These are phyloP conservation scores for Selene dorsalis DNA, from an alignment of 2,797 vertebrate species.

Conservation along the genomic window DNA sequence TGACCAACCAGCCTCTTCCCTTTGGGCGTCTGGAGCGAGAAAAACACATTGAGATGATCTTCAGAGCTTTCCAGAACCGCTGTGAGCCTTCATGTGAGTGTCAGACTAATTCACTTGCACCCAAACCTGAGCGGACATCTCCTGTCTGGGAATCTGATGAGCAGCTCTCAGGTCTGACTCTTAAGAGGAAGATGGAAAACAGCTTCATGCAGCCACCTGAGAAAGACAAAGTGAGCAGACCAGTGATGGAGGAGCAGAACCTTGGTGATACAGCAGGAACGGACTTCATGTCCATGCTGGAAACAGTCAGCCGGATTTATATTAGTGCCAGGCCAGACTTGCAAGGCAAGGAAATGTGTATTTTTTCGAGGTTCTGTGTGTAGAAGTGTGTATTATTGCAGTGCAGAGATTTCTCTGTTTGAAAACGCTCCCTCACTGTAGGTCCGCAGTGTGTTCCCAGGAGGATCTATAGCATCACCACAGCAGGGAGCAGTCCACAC, in stretches of 20 bases:
- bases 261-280: slow-evolving; percentile 16
- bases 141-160: slow-evolving; percentile 29
- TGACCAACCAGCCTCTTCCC: slow-evolving; percentile 83
- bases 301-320: slow-evolving; percentile 76
- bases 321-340: slow-evolving; percentile 82
- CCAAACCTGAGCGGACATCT: slow-evolving; percentile 30
- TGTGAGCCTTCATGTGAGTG: slow-evolving; percentile 53
- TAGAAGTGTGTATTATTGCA: neutral
- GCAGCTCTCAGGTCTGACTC: slow-evolving; percentile 22
- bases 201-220: slow-evolving; percentile 7
- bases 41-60: slow-evolving; percentile 84
- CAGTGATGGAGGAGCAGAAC: slow-evolving; percentile 34
- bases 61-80: slow-evolving; percentile 73
- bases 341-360: slow-evolving; percentile 76
- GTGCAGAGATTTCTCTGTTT: neutral
- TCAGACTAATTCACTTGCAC: slow-evolving; percentile 39
- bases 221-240: slow-evolving; percentile 10
- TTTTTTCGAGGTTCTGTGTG: neutral
- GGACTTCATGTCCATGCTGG: slow-evolving; percentile 75
- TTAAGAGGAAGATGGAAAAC: slow-evolving; percentile 35
- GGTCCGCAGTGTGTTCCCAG: slow-evolving; percentile 84
- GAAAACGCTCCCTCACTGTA: slow-evolving; percentile 42
- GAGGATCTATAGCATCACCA: slow-evolving; percentile 82
- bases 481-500: slow-evolving; percentile 72
- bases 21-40: slow-evolving; percentile 83